A percentile compares a stretch with the other conserved stretches of the same genome.
Evolutionary conservation across 2,797 vertebrate species (phyloP).

Genomic region (Triplophysa bombifrons): DNA sequence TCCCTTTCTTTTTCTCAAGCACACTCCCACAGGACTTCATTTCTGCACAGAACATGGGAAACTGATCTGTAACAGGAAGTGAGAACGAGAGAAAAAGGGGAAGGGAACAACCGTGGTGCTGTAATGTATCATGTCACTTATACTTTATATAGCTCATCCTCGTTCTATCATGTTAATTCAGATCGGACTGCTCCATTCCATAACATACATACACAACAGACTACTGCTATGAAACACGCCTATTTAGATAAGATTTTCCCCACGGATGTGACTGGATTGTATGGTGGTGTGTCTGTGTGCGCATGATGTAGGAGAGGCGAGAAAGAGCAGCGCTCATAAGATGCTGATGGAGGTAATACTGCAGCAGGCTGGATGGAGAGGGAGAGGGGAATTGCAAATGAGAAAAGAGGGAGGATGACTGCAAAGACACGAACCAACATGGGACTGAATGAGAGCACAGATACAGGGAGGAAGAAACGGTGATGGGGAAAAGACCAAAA

Average conservation of each 20-base stretch:
- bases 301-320: not conserved
- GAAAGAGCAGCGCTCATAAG: slow-evolving; percentile 43
- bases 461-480: slow-evolving; percentile 1
- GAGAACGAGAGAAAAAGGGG: slow-evolving; percentile 2
- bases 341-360: slow-evolving; percentile 53
- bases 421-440: not conserved
- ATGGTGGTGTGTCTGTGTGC: slow-evolving; percentile 31
- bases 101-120: slow-evolving; percentile 19
- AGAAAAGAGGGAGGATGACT: slow-evolving; percentile 34
- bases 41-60: slow-evolving; percentile 40
- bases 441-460: slow-evolving; percentile 27
- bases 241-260: slow-evolving; percentile 22
- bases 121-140: slow-evolving; percentile 21
- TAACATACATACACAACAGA: not conserved
- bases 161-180: slow-evolving; percentile 14
- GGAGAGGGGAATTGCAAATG: slow-evolving; percentile 43
- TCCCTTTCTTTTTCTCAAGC: slow-evolving; percentile 29
- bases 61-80: slow-evolving; percentile 29
- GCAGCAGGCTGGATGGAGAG: slow-evolving; percentile 38
- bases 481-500: not conserved
- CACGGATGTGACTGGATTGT: slow-evolving; percentile 31
- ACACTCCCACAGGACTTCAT: slow-evolving; percentile 40
- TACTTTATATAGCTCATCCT: slow-evolving; percentile 14
- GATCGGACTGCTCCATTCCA: not conserved
- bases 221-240: not conserved